Evolutionary conservation across 2,797 vertebrate genomes (phyloP).

Genomic region (Sebastes oblongus): DNA sequence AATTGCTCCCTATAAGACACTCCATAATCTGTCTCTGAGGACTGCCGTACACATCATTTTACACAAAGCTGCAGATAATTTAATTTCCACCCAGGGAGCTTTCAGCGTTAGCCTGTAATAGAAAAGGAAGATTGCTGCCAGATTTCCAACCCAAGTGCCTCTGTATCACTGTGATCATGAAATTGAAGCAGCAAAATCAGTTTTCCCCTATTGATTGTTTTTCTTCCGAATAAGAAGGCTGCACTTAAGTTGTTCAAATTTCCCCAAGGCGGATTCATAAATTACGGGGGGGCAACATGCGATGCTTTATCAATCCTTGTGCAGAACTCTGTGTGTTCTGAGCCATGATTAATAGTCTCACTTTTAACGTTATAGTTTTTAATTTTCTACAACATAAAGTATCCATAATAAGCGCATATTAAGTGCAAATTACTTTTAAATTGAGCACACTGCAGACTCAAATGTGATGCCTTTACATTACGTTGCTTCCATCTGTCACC

Average conservation of each 20-base stretch:
- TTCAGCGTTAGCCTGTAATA: slow-evolving; percentile 63
- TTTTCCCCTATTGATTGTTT: slow-evolving; percentile 44
- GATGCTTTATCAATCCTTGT: background rate
- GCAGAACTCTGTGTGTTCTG: background rate
- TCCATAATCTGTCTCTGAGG: slow-evolving; percentile 69
- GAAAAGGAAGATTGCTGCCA: slow-evolving; percentile 68
- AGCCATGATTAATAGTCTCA: background rate
- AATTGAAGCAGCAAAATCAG: slow-evolving; percentile 39
- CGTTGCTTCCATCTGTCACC: slow-evolving; percentile 44
- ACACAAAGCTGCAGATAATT: slow-evolving; percentile 78
- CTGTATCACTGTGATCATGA: slow-evolving; percentile 45
- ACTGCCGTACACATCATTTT: slow-evolving; percentile 68
- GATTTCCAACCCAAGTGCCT: slow-evolving; percentile 51
- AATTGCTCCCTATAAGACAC: slow-evolving; percentile 78
- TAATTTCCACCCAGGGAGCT: slow-evolving; percentile 74
- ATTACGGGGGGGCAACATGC: background rate
- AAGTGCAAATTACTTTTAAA: slow-evolving; percentile 19
- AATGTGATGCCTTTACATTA: slow-evolving; percentile 36
- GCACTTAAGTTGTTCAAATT: slow-evolving; percentile 22
- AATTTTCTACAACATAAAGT: background rate
- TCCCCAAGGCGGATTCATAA: slow-evolving; percentile 2
- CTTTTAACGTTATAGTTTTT: background rate
- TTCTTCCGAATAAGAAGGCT: slow-evolving; percentile 15
- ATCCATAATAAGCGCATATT: background rate
- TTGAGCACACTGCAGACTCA: background rate